These are phyloP conservation scores for Asteroscopus sphinx DNA, from an alignment of 2,888 invertebrate species.

Conservation along the genomic window DNA sequence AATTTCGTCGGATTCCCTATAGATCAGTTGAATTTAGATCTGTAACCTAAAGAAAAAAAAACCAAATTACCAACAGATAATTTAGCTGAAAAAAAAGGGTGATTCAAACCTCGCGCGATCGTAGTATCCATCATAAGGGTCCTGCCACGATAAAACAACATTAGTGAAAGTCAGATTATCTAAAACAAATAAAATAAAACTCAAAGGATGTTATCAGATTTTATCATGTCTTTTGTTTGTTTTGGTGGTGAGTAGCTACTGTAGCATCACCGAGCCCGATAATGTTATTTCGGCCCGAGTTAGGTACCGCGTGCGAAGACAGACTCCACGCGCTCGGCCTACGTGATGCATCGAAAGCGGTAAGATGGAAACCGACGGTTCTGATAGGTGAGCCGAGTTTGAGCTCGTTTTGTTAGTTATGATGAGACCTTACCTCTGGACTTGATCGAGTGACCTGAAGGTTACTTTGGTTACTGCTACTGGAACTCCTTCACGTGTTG, in stretches of 20 bases:
- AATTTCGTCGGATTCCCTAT: no score
- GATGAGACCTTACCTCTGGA: no score
- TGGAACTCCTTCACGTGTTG: no score
- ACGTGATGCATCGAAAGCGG: constrained; percentile 73
- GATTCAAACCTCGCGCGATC: constrained; percentile 94
- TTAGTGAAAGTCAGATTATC: constrained; percentile 11
- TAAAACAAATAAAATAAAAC: constrained; percentile 28
- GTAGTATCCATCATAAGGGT: constrained; percentile 94
- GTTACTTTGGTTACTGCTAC: no score
- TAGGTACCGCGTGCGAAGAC: constrained; percentile 78
- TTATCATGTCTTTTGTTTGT: constrained; percentile 15
- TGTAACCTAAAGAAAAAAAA: no score
- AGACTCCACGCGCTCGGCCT: constrained; percentile 78
- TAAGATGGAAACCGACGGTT: constrained; percentile 68
- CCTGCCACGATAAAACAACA: constrained; percentile 76
- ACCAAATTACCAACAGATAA: no score
- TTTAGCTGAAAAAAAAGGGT: no score
- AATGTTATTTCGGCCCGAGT: constrained; percentile 67
- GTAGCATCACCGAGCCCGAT: constrained; percentile 78
- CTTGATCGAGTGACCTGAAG: no score
- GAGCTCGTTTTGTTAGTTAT: no score
- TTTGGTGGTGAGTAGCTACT: constrained; percentile 53
- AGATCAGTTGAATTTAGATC: no score
- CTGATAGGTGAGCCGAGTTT: no score
- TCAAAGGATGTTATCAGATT: constrained; percentile 22